Evolutionary conservation across 2,797 vertebrate genomes (phyloP), one percentile per base, ranked within the genome.

Genomic region (Podarcis siculus): DNA sequence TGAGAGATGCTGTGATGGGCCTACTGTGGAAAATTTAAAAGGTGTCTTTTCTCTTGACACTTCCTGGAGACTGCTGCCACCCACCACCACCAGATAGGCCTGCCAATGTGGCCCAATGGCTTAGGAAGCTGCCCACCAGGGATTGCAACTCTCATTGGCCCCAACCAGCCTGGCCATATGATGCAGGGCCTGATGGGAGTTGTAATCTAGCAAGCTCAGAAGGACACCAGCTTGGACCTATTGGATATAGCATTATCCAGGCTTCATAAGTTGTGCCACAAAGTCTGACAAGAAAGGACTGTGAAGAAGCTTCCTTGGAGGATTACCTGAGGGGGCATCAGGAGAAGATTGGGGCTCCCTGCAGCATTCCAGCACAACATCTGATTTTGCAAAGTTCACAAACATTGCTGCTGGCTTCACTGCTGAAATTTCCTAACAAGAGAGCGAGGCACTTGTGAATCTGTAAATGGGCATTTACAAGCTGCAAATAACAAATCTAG

Each of bases 341-440:
- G 72, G 86, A 32, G 49, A 32, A 72, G 49, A 0, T 17, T 12
- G 37, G 39, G 0, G 19, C 32, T 0, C 55, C 39, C 37, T 19
- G 2, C 84, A 19, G 30, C 7, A 25, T 78, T 72, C 75, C 49
- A 37, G 35, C 42, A 4, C 80, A 73, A 69, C 77, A 61, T 69
- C 85, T 23, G 45, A 30, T 19, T 8, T 76, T 84, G 89, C 83
- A 55, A 66, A 79, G 8, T 64, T 71, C 67, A 42, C 77, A 55
- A 87, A 76, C n/a, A 30, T 58, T 17, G 0, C 76, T 23, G 39
- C 84, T 49, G 1, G 85, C 61, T 21, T 66, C 45, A 5, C 8
- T 67, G 86, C 71, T 90, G 89, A 80, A 73, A 89, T 88, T 87
- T 85, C 87, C 61, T 85, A 85, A 78, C 71, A 5, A 87, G 91